Evolutionary conservation across 2,113 vertebrate genomes (phyloP).

Genomic region (Mionectes macconnelli): DNA sequence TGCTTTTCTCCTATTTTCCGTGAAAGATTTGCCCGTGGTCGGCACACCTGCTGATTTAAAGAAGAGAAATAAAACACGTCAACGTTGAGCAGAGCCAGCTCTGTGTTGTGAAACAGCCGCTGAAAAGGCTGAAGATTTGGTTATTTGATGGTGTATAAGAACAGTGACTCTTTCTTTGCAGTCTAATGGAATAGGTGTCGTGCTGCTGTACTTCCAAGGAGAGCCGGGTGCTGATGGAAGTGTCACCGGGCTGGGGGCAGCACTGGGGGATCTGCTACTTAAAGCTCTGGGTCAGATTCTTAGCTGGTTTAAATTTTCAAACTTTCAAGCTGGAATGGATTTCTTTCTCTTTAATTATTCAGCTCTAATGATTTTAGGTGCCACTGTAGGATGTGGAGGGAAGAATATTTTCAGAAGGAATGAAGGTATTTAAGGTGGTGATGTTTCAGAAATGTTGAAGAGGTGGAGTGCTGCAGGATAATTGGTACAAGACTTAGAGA

Average conservation of each 20-base stretch:
- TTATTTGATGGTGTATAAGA: background rate
- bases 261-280: background rate
- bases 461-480: background rate
- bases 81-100: background rate
- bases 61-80: rapidly evolving
- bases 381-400: background rate
- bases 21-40: background rate
- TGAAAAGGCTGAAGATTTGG: background rate
- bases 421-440: background rate
- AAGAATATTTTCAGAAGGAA: background rate
- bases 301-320: background rate
- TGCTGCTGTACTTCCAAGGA: background rate
- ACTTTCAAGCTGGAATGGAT: background rate
- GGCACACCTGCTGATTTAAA: background rate
- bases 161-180: background rate
- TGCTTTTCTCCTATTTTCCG: background rate
- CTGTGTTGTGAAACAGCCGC: background rate
- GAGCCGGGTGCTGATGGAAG: background rate
- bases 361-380: background rate
- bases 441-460: background rate
- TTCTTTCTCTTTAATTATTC: background rate
- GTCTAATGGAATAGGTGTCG: rapidly evolving
- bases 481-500: background rate
- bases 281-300: background rate
- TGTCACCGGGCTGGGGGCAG: background rate